phyloP scores from a whole-genome alignment of 1,140 invertebrate genomes.

The Nasonia longicornis region DNA sequence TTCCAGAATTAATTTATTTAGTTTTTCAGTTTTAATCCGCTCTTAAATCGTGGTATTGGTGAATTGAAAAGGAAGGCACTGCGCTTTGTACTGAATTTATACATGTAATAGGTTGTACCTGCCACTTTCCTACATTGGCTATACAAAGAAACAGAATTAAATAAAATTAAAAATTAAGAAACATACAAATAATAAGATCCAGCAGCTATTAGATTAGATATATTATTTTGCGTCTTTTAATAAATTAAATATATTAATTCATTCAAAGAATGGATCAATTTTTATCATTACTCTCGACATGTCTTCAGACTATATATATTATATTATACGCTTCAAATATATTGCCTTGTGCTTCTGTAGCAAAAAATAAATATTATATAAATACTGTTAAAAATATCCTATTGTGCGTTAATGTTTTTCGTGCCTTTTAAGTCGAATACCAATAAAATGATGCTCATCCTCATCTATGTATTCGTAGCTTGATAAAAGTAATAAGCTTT shows the following conservation, averaged over 20 bases:
- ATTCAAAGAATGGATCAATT: conserved; percentile 4
- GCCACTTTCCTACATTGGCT: not conserved
- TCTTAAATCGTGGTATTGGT: conserved; percentile 12
- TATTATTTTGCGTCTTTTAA: not conserved
- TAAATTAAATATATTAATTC: not conserved
- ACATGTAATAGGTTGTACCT: not conserved
- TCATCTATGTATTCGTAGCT: not conserved
- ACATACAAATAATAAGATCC: not conserved
- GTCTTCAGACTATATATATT: conserved; percentile 14
- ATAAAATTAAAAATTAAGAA: not conserved
- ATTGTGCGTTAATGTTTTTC: not conserved
- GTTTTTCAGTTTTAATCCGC: not conserved
- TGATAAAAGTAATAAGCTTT: not conserved
- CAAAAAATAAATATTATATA: conserved; percentile 26
- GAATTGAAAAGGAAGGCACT: not conserved
- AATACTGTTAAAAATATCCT: conserved; percentile 1
- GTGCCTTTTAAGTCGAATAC: not conserved
- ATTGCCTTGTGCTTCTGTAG: conserved; percentile 35
- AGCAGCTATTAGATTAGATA: not conserved
- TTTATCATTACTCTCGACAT: not conserved
- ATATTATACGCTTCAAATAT: conserved; percentile 18
- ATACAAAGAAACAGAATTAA: not conserved
- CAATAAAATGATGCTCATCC: not conserved
- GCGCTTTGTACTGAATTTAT: not conserved
- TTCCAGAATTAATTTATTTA: conserved; percentile 89